Base-by-base conservation (phyloP, 2,797 vertebrate genomes). In the Gallinago nigripennis region DNA sequence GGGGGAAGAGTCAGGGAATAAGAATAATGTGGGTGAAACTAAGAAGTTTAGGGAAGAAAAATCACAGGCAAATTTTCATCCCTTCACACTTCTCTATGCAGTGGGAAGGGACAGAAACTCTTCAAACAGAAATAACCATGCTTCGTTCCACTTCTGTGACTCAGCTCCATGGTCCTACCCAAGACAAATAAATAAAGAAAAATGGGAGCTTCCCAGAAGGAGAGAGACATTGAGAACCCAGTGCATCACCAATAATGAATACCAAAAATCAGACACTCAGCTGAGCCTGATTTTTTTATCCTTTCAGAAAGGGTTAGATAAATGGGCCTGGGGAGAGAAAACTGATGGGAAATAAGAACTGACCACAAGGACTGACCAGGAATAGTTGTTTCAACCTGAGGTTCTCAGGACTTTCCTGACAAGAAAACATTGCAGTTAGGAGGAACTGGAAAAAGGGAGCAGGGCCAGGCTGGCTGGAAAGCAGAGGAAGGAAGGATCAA, bases 31-130 rank as follows among this genome's bases (percentile, higher is more conserved):
- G 50, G 61, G 41, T 82, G 87, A 93, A 94, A 78, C 28, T 39
- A 81, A 93, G 79, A 85, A 85, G 68, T 76, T 85, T n/a, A 92
- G 72, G 20, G 41, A 90, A 93, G 65, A 85, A 92, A 94, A 95
- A 90, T 75, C 80, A 68, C 87, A 92, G 85, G 73, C 56, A 92
- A 95, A 64, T 91, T 93, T 96, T 87, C 71, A 87, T 89, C 88
- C 82, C 88, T 95, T 93, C 91, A 80, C 89, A 86, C 94, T 96
- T 94, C 46, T 68, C 61, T 92, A 16, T 64, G 35, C 64, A 88
- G 92, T 94, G 86, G 88, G 95, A 95, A 93, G 81, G 92, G 94
- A 92, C 88, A 91, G 82, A 94, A 95, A 91, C 73, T 90, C 63
- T 91, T 92, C 54, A 84, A 90, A 92, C 77, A 48, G 94, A 95